Base-by-base conservation (phyloP, 2,797 vertebrate genomes). In the Muscicapa comitata region DNA sequence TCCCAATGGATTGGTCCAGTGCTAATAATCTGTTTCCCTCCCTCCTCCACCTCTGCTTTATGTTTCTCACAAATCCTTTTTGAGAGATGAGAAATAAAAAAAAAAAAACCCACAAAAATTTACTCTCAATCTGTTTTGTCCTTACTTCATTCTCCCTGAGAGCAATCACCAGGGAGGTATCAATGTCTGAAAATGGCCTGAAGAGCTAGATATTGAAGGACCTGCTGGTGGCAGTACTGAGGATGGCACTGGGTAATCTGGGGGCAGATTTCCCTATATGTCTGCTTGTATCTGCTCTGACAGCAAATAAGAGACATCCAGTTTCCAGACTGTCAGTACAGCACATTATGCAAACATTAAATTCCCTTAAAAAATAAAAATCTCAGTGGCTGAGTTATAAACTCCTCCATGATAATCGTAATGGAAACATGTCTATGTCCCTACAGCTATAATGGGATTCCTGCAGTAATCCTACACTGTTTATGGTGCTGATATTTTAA, bases 401-500 rank as follows among this genome's bases (percentile, higher is more conserved):
- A 94, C 58, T 88, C 68, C 79, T 93, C 71, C 78, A 37, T 55
- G 91, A 90, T 73, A 95, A 96, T 58, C 11, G 0, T 76, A 81
- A 88, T 53, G 71, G 72, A 90, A 90, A 86, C 73, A 54, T 93
- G 86, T 94, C 82, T 72, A 19, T 68, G 71, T n/a, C n/a, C 54
- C 48, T 33, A 61, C 74, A 86, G 68, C 53, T 66, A 57, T 73
- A 96, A 95, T 72, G 65, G 81, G 65, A 90, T 89, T 86, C 75
- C 71, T 19, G 13, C 54, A 88, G 79, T 86, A 94, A 95, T 94
- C 96, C 94, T 83, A 80, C 75, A 67, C 93, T 90, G 75, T 88
- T 95, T 93, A 87, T 54, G 37, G 78, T 65, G 43, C 25, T 91
- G 93, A 80, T 95, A 96, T 92, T 95, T 97, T 95, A 95, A 93